Evolutionary conservation across 2,888 invertebrate genomes (phyloP), one percentile per base, ranked within the genome.

Genomic region (Lochmaea crataegi): DNA sequence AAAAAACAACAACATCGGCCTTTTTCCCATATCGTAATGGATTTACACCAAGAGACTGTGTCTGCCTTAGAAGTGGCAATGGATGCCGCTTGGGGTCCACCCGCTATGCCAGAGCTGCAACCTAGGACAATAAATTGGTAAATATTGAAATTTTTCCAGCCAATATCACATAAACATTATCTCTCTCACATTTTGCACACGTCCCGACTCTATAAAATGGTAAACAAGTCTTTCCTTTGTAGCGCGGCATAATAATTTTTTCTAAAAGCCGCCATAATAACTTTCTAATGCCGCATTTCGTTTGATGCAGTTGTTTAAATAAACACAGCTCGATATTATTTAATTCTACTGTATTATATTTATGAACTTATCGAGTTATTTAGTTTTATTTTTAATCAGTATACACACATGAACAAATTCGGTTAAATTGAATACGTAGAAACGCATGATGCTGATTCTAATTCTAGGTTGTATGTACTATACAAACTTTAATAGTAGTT

Each of bases 1-100:
- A 88, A 87, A 42, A 85, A 89, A 66, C 86, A 89, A 72, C 89
- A 90, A 77, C 87, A 87, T 60, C 87, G 89, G 74, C 90, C 91
- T n/a, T 90, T 90, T 81, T 90, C 90, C 0, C 90, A 90, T 81
- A 89, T 90, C 65, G 89, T 90, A 14, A 90, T 90, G 89, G 90
- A 90, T 81, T 86, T 91, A 82, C 89, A 90, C 78, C 88, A 89
- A 58, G 90, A 90, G 80, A 89, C 89, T 16, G 83, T 86, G 83
- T 86, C 86, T 22, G 84, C 83, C 41, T 65, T 86, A 58, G 86
- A 87, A 80, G 73, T 82, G 48, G 77, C 81, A 10, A 74, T 84
- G 69, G 85, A 86, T 72, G 83, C 85, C 38, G 82, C 85, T 18
- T 86, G 85, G 85, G 85, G 85, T 71, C 85, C 86, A 32, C 86